Percentiles rank a stretch among this genome's conserved stretches.
Evolutionary conservation across 2,888 invertebrate species (phyloP).

Genomic region (Leucophenga maculata): DNA sequence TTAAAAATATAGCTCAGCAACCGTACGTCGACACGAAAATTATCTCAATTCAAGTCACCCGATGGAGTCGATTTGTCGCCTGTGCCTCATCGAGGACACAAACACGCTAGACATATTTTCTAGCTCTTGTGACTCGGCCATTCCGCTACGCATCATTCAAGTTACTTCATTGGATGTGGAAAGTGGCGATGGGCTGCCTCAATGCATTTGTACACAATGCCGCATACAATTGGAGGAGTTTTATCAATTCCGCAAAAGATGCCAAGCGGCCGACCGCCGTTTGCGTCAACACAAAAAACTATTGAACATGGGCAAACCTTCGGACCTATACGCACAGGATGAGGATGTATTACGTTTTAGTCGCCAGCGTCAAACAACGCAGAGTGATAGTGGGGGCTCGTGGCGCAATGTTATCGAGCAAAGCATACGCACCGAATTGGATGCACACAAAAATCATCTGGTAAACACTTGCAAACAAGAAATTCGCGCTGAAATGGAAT

Average conservation of each 20-base stretch:
- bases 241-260: conserved; percentile 50
- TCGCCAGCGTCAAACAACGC: background rate
- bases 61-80: conserved; percentile 46
- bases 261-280: conserved; percentile 45
- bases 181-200: conserved; percentile 42
- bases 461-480: conserved; percentile 43
- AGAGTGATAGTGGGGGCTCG: background rate
- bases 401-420: conserved; percentile 51
- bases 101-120: conserved; percentile 33
- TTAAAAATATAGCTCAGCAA: too few species aligned
- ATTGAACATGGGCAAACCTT: background rate
- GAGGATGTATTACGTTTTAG: conserved; percentile 31
- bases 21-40: too few species aligned
- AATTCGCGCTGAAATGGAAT: conserved; percentile 53
- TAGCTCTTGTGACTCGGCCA: conserved; percentile 19
- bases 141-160: conserved; percentile 37
- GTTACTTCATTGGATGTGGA: conserved; percentile 51
- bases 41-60: background rate
- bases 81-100: conserved; percentile 46
- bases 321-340: conserved; percentile 1
- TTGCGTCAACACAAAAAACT: conserved; percentile 35
- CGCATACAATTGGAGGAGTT: conserved; percentile 52
- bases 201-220: conserved; percentile 45
- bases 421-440: conserved; percentile 44
- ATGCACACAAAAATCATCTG: conserved; percentile 48